A percentile compares a stretch with the other conserved stretches of the same genome.
phyloP scores from a whole-genome alignment of 2,888 invertebrate species.

The Drosophila paramelanica region DNA sequence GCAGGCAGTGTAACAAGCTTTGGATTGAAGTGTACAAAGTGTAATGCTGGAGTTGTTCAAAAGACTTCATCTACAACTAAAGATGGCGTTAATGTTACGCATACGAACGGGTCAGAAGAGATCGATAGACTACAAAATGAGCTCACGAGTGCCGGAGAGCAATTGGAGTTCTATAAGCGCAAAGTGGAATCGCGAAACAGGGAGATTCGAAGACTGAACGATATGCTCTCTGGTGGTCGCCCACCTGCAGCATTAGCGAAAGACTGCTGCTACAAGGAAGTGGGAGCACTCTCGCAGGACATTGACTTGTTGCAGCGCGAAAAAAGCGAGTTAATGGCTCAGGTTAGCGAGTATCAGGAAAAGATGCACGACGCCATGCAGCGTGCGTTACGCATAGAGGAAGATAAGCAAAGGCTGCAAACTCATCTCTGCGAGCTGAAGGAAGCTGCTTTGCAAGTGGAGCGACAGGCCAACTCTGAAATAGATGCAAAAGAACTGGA shows the following conservation, averaged over 20 bases:
- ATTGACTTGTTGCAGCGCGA: slow-evolving; percentile 87
- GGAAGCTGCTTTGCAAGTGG: slow-evolving; percentile 90
- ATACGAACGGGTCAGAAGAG: slow-evolving; percentile 68
- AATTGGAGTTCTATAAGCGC: slow-evolving; percentile 84
- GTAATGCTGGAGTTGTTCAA: slow-evolving; percentile 74
- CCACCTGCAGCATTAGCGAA: slow-evolving; percentile 88
- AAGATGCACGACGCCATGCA: slow-evolving; percentile 91
- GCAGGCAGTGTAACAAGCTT: slow-evolving; percentile 33
- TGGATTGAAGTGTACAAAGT: slow-evolving; percentile 81
- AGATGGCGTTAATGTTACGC: slow-evolving; percentile 74
- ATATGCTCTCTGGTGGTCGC: slow-evolving; percentile 90
- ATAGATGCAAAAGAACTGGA: slow-evolving; percentile 87
- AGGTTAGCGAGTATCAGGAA: slow-evolving; percentile 81
- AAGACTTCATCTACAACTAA: slow-evolving; percentile 63
- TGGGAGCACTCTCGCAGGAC: slow-evolving; percentile 87
- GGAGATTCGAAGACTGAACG: slow-evolving; percentile 89
- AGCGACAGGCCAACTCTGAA: slow-evolving; percentile 90
- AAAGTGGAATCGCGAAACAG: slow-evolving; percentile 86
- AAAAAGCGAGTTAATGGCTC: slow-evolving; percentile 85
- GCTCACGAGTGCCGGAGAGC: slow-evolving; percentile 84
- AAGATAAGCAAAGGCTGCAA: slow-evolving; percentile 89
- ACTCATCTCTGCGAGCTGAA: slow-evolving; percentile 91
- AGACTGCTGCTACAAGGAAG: slow-evolving; percentile 88
- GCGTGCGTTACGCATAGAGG: slow-evolving; percentile 90
- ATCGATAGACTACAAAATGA: slow-evolving; percentile 84